These are phyloP conservation scores for Menura novaehollandiae DNA, from an alignment of 2,113 vertebrate species.

Conservation along the genomic window DNA sequence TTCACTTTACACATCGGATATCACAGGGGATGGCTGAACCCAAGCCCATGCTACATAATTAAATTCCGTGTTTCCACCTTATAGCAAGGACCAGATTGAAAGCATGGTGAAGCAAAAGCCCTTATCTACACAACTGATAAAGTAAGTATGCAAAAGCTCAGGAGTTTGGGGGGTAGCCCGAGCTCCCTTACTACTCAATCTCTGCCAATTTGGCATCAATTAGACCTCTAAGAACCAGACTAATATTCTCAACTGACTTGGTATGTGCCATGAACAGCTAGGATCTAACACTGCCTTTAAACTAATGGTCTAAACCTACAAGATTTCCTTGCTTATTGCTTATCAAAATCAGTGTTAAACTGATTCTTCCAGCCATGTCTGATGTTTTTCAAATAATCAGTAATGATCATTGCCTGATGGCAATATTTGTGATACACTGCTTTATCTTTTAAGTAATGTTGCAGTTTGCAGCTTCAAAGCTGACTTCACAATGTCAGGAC, in stretches of 20 bases:
- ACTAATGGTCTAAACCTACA: neutral
- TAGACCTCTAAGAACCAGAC: neutral
- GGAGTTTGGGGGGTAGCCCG: neutral
- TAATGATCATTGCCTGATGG: neutral
- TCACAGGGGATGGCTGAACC: neutral
- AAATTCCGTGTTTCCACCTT: neutral
- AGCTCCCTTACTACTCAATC: neutral
- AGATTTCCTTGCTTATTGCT: neutral
- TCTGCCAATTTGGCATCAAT: conserved; percentile 20
- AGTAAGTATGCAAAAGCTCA: conserved; percentile 11
- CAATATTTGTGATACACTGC: neutral
- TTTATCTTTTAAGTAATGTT: neutral
- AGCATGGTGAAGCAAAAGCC: neutral
- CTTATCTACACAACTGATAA: conserved; percentile 37
- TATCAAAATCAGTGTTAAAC: neutral
- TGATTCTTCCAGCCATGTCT: neutral
- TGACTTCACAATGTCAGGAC: neutral
- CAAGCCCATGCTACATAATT: neutral
- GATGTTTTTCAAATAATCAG: neutral
- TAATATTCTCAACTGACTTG: neutral
- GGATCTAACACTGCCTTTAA: neutral
- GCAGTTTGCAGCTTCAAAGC: neutral
- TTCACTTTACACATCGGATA: neutral
- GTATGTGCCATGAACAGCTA: neutral
- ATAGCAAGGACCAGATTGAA: neutral